Base-by-base conservation (phyloP, 2,797 vertebrate genomes). In the Neosilurus hyrtlii region DNA sequence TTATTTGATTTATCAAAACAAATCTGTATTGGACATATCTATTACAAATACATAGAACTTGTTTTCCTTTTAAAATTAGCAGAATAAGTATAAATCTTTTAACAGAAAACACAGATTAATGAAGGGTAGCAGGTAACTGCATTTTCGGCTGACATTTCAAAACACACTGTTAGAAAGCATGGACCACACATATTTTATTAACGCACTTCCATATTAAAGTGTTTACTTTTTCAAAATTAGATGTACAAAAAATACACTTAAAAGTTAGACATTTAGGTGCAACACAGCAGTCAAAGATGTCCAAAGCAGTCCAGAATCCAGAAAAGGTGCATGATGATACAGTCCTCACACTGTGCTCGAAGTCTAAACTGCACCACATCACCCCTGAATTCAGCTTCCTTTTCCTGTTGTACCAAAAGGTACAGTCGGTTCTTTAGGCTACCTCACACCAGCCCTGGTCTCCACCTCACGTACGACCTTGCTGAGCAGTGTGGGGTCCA, bases 391-490 rank as follows among this genome's bases (percentile, higher is more conserved):
- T 59, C 26, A 75, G 24, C 26, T 57, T 75, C 7, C 20, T 37
- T n/a, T n/a, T 61, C 30, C 56, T 78, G 37, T 18, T 26, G 3
- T 37, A 26, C 54, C 30, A 37, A 63, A 22, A 77, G n/a, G 75
- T 56, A 56, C 67, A 79, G 54, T 10, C 72, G 37, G 56, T 30
- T 51, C 11, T n/a, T 30, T 24, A 11, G 24, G 10, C 78, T 88
- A 88, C 70, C 80, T 67, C 59, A 80, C 72, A 8, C 86, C 82
- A 79, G 89, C 87, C 84, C 92, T 94, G 62, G 85, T 88, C 89
- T 98, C 96, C 88, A 96, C 91, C 82, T 95, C 95, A 87, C 95
- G 94, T 70, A 99, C 94, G 22, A 94, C 83, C 86, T 94, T 94
- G 90, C 94, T 94, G 88, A 98, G 91, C 57, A 91, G 90, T 12